Evolutionary conservation across 2,797 vertebrate genomes (phyloP).

Genomic region (Ambastaia sidthimunki): DNA sequence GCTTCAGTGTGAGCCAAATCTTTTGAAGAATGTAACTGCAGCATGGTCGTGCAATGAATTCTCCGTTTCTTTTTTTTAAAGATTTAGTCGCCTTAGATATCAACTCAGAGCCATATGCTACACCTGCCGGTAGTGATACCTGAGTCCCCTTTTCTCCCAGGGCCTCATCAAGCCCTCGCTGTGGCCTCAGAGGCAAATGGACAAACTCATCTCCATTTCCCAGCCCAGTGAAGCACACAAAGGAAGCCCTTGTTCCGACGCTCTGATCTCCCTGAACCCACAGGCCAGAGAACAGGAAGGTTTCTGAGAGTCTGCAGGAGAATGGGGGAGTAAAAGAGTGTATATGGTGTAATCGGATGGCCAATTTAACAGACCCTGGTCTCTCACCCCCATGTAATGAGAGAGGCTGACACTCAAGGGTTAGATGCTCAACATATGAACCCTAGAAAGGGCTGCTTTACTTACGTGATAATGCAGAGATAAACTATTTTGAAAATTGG

Average conservation of each 20-base stretch:
- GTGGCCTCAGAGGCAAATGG: constrained; percentile 58
- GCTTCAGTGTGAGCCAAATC: background rate
- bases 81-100: constrained; percentile 4
- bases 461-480: background rate
- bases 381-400: constrained; percentile 78
- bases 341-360: constrained; percentile 68
- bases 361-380: constrained; percentile 74
- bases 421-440: constrained; percentile 55
- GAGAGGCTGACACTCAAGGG: constrained; percentile 66
- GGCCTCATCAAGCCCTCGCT: constrained; percentile 53
- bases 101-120: constrained; percentile 46
- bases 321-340: constrained; percentile 61
- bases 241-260: constrained; percentile 60
- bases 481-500: constrained; percentile 1
- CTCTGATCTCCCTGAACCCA: constrained; percentile 56
- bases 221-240: constrained; percentile 60
- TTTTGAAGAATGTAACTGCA: background rate
- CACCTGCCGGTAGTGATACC: constrained; percentile 60
- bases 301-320: constrained; percentile 63
- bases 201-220: constrained; percentile 66
- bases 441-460: constrained; percentile 20
- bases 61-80: background rate
- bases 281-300: constrained; percentile 62
- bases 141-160: constrained; percentile 55
- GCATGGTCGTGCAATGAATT: background rate